Evolutionary conservation across 2,797 vertebrate genomes (phyloP), one percentile per base, ranked within the genome.

Genomic region (Toxotes lorentzi): DNA sequence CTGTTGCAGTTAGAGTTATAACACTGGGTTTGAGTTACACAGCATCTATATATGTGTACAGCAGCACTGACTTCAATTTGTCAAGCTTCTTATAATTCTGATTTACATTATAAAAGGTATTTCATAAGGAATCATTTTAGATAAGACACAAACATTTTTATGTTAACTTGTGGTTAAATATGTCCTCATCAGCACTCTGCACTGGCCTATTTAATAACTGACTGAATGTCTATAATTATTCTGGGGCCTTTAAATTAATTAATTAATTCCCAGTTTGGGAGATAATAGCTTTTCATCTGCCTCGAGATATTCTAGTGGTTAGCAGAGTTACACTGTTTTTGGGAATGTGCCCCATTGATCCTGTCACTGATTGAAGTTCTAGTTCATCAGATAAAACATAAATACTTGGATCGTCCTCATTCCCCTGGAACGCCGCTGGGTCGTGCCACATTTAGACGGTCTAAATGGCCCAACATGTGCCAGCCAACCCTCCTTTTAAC

Each of bases 211-310:
- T 70, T 50, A 64, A 68, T 61, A 60, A 64, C 66, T 59, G 34
- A 35, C 48, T 51, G 48, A 71, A 70, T 68, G 43, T 68, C 48
- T 69, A 5, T 69, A 78, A 83, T 76, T 63, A 81, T 73, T 63
- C 9, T 2, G 0, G 30, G 32, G 27, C 5, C 19, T 11, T 47
- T 68, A 56, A 64, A 81, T 61, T n/a, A 53, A 75, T 61, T n/a
- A 53, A 75, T 70, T 41, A 35, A 86, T 77, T 74, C 23, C 11
- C 54, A 54, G 43, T 62, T 57, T 62, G 19, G 32, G 17, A 65
- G 72, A 64, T 76, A 74, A 69, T 56, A 73, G 56, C 41, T 60
- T 76, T 81, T 65, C 38, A 73, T 63, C 23, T 56, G 34, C 70
- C 70, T 58, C 1, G 1, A 77, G 73, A 68, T 40, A 34, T 70